Evolutionary conservation across 1,140 invertebrate species (phyloP).

Genomic region (Pseudomyrmex sp.): DNA sequence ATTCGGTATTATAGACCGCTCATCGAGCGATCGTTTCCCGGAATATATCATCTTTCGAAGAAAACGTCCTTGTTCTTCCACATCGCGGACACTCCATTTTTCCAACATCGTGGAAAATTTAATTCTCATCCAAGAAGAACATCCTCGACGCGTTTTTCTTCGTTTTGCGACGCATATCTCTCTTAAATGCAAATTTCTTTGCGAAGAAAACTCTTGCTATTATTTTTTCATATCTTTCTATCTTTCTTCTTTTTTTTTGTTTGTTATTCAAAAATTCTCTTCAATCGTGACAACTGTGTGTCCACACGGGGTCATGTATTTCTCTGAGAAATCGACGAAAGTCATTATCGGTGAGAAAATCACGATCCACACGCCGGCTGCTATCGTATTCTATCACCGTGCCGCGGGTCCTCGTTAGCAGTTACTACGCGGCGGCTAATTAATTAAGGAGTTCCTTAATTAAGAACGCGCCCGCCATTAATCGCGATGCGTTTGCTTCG

Average conservation of each 20-base stretch:
- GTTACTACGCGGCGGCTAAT: constrained; percentile 45
- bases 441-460: constrained; percentile 57
- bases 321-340: constrained; percentile 2
- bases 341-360: constrained; percentile 52
- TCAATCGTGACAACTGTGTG: too few relatives aligned
- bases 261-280: too few relatives aligned
- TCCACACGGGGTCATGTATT: background rate
- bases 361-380: constrained; percentile 4
- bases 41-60: constrained; percentile 14
- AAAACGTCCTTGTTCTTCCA: too few relatives aligned
- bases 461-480: constrained; percentile 51
- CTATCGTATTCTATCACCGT: constrained; percentile 44
- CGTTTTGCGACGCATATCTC: too few relatives aligned
- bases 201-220: too few relatives aligned
- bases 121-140: too few relatives aligned
- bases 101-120: too few relatives aligned
- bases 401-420: constrained; percentile 40
- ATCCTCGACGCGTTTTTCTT: too few relatives aligned
- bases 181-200: too few relatives aligned
- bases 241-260: too few relatives aligned
- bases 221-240: too few relatives aligned
- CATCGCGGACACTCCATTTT: too few relatives aligned
- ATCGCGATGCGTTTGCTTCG: constrained; percentile 39
- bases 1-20: background rate
- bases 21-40: background rate